Evolutionary conservation across 92 coral and sea anemone genomes (phyloP), one percentile per base, ranked within the genome.

Genomic region (Diadumene lineata): DNA sequence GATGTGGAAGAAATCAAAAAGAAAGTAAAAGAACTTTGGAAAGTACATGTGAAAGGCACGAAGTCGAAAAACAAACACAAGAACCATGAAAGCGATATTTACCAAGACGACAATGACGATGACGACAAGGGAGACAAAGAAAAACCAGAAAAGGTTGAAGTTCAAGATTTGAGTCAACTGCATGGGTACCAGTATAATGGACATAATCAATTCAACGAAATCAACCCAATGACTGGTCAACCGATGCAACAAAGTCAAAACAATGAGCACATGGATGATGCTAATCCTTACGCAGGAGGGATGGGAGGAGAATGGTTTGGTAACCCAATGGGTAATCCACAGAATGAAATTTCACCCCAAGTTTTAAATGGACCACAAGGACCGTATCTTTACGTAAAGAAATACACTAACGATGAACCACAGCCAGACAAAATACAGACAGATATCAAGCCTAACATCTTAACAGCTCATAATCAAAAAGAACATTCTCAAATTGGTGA

Each of bases 231-330:
- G 60, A 53, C n/a, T 4, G 48, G 48, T 6, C 7, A 38, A 13
- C 48, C 48, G 6, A 38, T 38, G 6, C 48, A 38, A 13, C 48
- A 6, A 4, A 38, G 48, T 38, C 48, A 38, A 4, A 23, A 23
- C 4, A 9, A 9, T 53, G 19, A 53, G 10, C n/a, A 16, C n/a
- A 53, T 53, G 60, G 2, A 53, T 53, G 4, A 6, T 28, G 64
- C 64, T 22, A 53, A 53, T 23, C 3, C 58, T 29, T 56, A 68
- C 38, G n/a, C n/a, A n/a, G n/a, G n/a, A n/a, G n/a, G n/a, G n/a
- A 62, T 31, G 28, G 75, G 56, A 53, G 75, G 58, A 21, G 75
- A 68, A n/a, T 78, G 82, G 82, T 58, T 67, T 33, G 75, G 70
- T 22, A 56, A 58, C 21, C 68, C 68, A n/a, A 0, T 1, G 11